Evolutionary conservation across 1,140 invertebrate species (phyloP).

Genomic region (Procambarus clarkii): DNA sequence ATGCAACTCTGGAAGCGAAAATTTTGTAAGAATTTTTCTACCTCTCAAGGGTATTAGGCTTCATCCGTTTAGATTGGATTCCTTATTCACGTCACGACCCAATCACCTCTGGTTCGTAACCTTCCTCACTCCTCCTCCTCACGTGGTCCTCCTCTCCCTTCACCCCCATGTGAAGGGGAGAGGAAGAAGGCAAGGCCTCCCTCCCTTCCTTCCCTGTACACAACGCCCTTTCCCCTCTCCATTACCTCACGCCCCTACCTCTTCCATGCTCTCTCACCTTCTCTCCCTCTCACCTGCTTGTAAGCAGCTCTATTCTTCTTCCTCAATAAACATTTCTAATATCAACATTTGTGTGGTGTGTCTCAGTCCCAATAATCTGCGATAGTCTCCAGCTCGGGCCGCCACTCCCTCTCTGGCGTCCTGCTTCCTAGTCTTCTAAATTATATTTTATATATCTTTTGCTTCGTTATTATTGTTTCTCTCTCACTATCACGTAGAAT

Average conservation of each 20-base stretch:
- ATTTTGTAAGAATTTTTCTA: not conserved
- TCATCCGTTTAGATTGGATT: constrained; percentile 1
- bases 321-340: no score
- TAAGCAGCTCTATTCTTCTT: no score
- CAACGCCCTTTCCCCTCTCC: not conserved
- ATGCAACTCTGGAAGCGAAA: no score
- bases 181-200: no score
- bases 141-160: not conserved
- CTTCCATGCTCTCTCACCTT: not conserved
- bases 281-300: not conserved
- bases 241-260: not conserved
- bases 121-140: not conserved
- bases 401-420: no score
- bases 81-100: not conserved
- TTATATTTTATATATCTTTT: not conserved
- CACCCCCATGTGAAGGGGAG: no score
- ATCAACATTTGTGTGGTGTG: no score
- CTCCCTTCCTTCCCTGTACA: not conserved
- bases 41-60: not conserved
- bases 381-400: no score
- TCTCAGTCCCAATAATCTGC: no score
- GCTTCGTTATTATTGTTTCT: not conserved
- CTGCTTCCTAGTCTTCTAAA: not conserved
- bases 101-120: not conserved
- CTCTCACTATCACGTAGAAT: not conserved